Conservation (phyloP, 1,140 invertebrate species). For the Penaeus chinensis region DNA sequence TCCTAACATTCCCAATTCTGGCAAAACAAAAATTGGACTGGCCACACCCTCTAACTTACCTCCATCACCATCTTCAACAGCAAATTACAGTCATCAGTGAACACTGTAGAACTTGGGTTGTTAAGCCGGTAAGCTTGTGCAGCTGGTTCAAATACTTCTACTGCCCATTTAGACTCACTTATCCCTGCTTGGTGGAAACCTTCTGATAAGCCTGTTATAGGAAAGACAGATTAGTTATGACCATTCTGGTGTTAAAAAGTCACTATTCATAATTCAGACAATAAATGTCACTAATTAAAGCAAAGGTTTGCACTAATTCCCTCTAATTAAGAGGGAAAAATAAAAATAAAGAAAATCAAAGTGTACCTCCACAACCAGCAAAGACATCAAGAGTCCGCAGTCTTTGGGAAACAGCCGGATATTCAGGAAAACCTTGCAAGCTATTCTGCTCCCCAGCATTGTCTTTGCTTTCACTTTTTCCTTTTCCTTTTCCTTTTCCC, state of each 20-base stretch:
- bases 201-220: constrained; percentile 67
- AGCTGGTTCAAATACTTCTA: constrained; percentile 83
- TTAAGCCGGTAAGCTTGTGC: constrained; percentile 85
- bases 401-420: constrained; percentile 69
- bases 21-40: too few species aligned
- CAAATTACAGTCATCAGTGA: constrained; percentile 84
- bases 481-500: constrained; percentile 80
- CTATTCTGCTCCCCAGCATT: constrained; percentile 59
- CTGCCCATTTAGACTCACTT: constrained; percentile 78
- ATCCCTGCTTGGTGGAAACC: constrained; percentile 69
- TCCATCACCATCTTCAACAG: constrained; percentile 77
- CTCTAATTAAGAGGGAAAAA: too few species aligned
- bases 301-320: too few species aligned
- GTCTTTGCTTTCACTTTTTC: constrained; percentile 70
- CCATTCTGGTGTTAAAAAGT: neutral
- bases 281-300: neutral
- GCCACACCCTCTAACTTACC: constrained; percentile 66
- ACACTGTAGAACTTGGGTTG: constrained; percentile 80
- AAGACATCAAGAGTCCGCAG: constrained; percentile 85
- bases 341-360: neutral
- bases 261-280: neutral
- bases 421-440: constrained; percentile 65
- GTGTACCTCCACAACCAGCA: constrained; percentile 82
- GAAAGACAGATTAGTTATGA: neutral
- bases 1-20: too few species aligned